Evolutionary conservation across 2,797 vertebrate species (phyloP), one percentile per base, ranked within the genome.

Genomic region (Pangasius mekongensis): DNA sequence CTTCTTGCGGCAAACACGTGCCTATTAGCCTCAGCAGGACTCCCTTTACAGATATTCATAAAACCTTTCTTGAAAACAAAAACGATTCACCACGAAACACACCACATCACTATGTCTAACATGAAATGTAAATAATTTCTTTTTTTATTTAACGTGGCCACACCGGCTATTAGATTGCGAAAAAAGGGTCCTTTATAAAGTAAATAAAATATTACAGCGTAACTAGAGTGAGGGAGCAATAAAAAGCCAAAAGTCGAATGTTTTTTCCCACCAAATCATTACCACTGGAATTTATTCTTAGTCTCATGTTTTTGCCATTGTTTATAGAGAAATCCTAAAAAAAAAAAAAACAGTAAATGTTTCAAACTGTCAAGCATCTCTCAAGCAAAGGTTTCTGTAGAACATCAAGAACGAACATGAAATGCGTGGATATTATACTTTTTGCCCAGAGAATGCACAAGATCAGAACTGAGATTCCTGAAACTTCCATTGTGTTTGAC

Each of bases 21-120:
- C 69, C 87, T 88, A 27, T 90, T 87, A 84, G 69, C 74, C 60
- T 74, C 87, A 73, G 86, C 54, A 47, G 80, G 81, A 58, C 77
- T 81, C 14, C 36, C 58, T 64, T 62, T 76, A 85, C 30, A 60
- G 83, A 74, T 85, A 85, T 73, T 58, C 30, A 39, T 84, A 52
- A 82, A 82, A 62, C 4, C 66, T 54, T 56, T 85, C 33, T 24
- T 52, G 9, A 56, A 71, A 56, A 67, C 20, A 13, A 36, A 49
- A 71, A 71, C 7, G 67, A 39, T 39, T 36, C 14, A 36, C 67
- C 14, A 22, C 33, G 7, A 39, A 8, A 36, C 7, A 8, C 30
- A 69, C 8, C 27, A 5, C 10, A n/a, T 67, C 66, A 18, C n/a
- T 33, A 16, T 33, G 18, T 16, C 66, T 5, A 27, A 62, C 22